phyloP scores from a whole-genome alignment of 2,113 vertebrate genomes.

The Corythoichthys intestinalis region DNA sequence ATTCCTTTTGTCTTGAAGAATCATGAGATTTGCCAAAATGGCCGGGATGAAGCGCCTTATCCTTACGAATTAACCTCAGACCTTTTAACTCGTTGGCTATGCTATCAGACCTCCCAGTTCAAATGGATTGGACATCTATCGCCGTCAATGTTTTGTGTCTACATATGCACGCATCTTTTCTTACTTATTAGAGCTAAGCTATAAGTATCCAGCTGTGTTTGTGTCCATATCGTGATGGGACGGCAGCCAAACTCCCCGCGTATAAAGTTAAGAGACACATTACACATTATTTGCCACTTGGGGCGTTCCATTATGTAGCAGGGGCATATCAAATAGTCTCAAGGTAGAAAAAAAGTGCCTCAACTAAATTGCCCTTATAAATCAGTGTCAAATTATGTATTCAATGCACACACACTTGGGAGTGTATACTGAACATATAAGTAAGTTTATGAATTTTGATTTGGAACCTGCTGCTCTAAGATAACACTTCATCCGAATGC shows the following conservation, averaged over 20 bases:
- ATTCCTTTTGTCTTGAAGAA: constrained; percentile 37
- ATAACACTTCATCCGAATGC: background rate
- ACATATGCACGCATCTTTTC: background rate
- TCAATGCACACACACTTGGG: constrained; percentile 32
- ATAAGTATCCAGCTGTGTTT: constrained; percentile 19
- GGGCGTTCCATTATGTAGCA: constrained; percentile 58
- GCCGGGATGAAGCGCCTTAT: background rate
- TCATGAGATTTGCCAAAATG: constrained; percentile 2
- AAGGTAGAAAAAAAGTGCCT: constrained; percentile 59
- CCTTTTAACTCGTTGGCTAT: background rate
- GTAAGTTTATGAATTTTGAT: constrained; percentile 7
- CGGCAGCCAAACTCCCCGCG: constrained; percentile 26
- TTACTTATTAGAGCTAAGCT: background rate
- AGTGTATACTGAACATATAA: background rate
- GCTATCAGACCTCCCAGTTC: background rate
- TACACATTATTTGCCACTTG: constrained; percentile 58
- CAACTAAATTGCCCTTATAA: constrained; percentile 70
- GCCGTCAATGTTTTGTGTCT: too few species aligned
- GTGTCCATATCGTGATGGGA: constrained; percentile 31
- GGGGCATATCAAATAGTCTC: constrained; percentile 44
- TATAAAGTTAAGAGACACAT: constrained; percentile 48
- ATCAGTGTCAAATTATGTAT: constrained; percentile 68
- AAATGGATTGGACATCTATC: background rate
- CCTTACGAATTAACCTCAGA: background rate
- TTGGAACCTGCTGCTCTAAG: background rate